Percentiles rank a stretch among this genome's conserved stretches.
These are phyloP conservation scores for Frankliniella fusca DNA, from an alignment of 2,888 invertebrate species.

Conservation along the genomic window DNA sequence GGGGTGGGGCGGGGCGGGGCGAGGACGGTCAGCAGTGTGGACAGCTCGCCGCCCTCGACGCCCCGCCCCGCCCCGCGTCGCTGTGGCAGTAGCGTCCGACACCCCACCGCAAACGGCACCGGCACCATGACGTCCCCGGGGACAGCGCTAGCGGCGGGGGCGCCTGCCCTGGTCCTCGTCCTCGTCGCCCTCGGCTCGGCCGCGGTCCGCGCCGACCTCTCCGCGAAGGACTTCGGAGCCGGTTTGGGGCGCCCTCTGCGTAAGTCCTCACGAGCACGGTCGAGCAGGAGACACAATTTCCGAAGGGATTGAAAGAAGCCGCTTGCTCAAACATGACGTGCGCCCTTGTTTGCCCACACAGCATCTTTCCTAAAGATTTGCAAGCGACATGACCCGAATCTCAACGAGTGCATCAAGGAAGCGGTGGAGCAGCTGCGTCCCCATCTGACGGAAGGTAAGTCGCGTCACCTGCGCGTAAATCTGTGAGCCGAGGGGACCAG, in stretches of 20 bases:
- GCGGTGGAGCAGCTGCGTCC: slow-evolving; percentile 58
- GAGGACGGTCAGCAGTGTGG: background rate
- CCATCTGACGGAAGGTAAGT: slow-evolving; percentile 51
- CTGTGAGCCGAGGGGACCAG: too few species aligned
- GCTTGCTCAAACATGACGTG: background rate
- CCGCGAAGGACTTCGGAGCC: background rate
- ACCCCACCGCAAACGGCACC: background rate
- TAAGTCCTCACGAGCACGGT: slow-evolving; percentile 19
- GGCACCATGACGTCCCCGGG: background rate
- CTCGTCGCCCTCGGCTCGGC: background rate
- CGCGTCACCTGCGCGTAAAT: too few species aligned
- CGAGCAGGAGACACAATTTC: background rate
- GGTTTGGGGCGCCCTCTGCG: slow-evolving; percentile 30
- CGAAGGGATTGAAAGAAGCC: background rate
- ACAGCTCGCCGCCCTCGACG: background rate
- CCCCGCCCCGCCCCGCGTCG: background rate
- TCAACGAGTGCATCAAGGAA: slow-evolving; percentile 59
- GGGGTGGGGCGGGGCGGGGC: background rate
- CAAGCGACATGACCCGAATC: slow-evolving; percentile 58
- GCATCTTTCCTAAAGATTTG: slow-evolving; percentile 65
- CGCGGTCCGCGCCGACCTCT: background rate
- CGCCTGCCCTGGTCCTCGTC: too few species aligned
- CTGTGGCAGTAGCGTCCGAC: background rate
- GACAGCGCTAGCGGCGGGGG: background rate
- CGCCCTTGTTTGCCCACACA: slow-evolving; percentile 45